Percentiles rank a stretch among this genome's conserved stretches.
These are phyloP conservation scores for Spea multiplicata DNA, from an alignment of 2,113 vertebrate species.

Conservation along the genomic window DNA sequence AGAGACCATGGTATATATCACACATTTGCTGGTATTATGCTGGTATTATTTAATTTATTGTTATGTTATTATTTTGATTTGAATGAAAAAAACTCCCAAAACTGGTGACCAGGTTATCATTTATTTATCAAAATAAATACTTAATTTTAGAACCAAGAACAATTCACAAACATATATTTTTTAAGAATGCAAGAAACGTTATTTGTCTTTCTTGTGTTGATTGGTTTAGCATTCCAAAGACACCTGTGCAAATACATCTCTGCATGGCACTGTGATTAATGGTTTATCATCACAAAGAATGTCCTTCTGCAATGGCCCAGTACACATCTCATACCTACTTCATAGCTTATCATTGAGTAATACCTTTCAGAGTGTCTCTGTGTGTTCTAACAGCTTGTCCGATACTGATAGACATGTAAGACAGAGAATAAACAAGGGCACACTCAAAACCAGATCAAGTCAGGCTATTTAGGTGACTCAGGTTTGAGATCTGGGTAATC, in stretches of 20 bases:
- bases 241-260: conserved; percentile 44
- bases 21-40: no score
- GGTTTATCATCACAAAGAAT: conserved; percentile 44
- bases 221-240: conserved; percentile 40
- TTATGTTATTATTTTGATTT: no score
- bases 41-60: no score
- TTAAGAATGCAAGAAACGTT: conserved; percentile 16
- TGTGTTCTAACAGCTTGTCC: conserved; percentile 2
- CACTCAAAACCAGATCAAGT: not conserved
- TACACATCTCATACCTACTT: conserved; percentile 17
- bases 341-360: conserved; percentile 15
- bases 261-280: conserved; percentile 35
- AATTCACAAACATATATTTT: conserved; percentile 34
- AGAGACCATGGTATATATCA: no score
- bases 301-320: conserved; percentile 20
- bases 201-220: conserved; percentile 25
- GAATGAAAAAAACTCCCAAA: no score
- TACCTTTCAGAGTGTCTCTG: conserved; percentile 19
- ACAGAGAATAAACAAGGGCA: conserved; percentile 11
- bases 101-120: no score
- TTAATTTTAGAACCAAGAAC: conserved; percentile 18
- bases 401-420: conserved; percentile 31
- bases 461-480: conserved; percentile 4
- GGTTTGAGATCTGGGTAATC: not conserved
- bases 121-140: no score